A percentile compares a stretch with the other conserved stretches of the same genome.
Conservation (phyloP, 2,797 vertebrate species). For the Smutsia temminckii region DNA sequence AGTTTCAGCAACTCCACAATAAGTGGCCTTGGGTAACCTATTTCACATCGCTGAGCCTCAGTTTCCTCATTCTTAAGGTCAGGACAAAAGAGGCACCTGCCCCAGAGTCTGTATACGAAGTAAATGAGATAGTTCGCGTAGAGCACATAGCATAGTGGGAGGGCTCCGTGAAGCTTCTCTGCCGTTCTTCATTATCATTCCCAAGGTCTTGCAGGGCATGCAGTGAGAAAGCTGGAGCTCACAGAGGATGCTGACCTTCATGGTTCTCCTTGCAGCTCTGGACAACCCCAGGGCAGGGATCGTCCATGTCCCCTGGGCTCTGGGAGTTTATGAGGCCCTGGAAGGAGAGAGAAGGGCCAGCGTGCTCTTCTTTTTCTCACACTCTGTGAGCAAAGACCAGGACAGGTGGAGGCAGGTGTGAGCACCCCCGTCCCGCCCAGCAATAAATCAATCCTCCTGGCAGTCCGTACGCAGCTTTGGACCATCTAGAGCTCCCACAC, state of each 20-base stretch:
- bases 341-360: too few species aligned
- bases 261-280: accelerated
- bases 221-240: accelerated
- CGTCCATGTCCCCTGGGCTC: not conserved
- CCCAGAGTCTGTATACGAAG: too few species aligned
- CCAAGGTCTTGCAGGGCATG: not conserved
- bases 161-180: accelerated
- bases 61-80: not conserved
- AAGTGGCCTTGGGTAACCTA: not conserved
- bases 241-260: accelerated
- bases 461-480: not conserved
- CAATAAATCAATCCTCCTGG: too few species aligned
- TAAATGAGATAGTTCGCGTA: accelerated
- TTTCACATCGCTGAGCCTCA: not conserved
- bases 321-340: not conserved
- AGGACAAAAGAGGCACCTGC: not conserved
- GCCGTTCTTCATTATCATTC: too few species aligned
- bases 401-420: not conserved
- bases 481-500: accelerated
- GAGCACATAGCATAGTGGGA: accelerated
- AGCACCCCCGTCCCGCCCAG: not conserved
- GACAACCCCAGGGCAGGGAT: not conserved
- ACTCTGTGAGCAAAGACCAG: not conserved
- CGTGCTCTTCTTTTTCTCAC: not conserved
- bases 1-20: not conserved